These are phyloP conservation scores for Parauchenoglanis ngamensis DNA, from an alignment of 2,797 vertebrate genomes.

Conservation along the genomic window DNA sequence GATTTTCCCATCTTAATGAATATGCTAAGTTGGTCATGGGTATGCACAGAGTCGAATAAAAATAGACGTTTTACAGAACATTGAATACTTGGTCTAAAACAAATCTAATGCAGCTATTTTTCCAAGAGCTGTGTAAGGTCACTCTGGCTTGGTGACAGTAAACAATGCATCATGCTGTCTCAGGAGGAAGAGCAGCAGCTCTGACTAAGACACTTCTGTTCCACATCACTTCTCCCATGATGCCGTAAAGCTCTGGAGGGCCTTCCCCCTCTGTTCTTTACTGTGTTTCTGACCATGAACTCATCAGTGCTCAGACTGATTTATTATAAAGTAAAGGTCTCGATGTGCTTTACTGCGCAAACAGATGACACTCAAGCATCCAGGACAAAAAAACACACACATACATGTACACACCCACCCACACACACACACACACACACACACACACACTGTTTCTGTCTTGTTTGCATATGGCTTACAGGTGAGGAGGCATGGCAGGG, in stretches of 20 bases:
- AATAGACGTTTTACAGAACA: background rate
- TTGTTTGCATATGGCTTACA: background rate
- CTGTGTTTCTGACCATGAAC: conserved; percentile 18
- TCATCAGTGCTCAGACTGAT: conserved; percentile 28
- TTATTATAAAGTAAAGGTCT: conserved; percentile 43
- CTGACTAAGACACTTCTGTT: conserved; percentile 21
- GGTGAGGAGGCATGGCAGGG: background rate
- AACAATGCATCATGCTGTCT: conserved; percentile 26
- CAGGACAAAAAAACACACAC: conserved; percentile 15
- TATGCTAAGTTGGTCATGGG: background rate
- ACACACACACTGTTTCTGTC: conserved; percentile 28
- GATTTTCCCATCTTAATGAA: background rate
- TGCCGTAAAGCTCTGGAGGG: conserved; percentile 12
- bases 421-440: conserved; percentile 30
- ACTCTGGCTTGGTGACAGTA: background rate
- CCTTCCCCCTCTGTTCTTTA: conserved; percentile 19
- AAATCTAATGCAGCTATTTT: background rate
- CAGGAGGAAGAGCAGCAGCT: conserved; percentile 23
- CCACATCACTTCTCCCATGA: conserved; percentile 25
- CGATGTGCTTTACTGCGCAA: conserved; percentile 42
- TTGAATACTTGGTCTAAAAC: background rate
- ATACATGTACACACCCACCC: conserved; percentile 21
- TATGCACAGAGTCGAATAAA: background rate
- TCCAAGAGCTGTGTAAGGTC: conserved; percentile 7
- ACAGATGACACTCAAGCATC: conserved; percentile 44